A percentile compares a stretch with the other conserved stretches of the same genome.
Conservation (phyloP, 2,888 invertebrate genomes). For the Xanthia icteritia region DNA sequence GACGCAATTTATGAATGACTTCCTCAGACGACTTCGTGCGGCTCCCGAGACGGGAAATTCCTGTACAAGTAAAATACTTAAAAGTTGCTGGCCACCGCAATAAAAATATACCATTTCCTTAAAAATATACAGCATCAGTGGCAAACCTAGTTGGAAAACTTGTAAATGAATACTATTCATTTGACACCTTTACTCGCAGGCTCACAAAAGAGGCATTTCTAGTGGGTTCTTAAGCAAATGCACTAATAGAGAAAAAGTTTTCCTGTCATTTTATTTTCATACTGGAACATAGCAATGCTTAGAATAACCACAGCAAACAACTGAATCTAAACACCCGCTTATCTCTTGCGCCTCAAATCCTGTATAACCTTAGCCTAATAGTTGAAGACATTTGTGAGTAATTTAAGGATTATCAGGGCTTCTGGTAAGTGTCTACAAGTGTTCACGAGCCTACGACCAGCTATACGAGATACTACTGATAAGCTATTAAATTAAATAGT, state of each 20-base stretch:
- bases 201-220: background rate
- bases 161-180: no score
- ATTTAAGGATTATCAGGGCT: slow-evolving; percentile 40
- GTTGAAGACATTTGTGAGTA: slow-evolving; percentile 33
- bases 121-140: background rate
- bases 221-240: background rate
- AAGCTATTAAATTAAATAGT: background rate
- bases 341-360: slow-evolving; percentile 13
- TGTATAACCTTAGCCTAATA: slow-evolving; percentile 6
- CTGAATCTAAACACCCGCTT: slow-evolving; percentile 1
- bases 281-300: background rate
- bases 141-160: background rate
- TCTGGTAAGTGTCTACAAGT: slow-evolving; percentile 15
- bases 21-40: background rate
- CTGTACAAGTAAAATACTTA: background rate
- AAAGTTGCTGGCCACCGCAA: background rate
- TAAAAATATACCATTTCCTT: background rate
- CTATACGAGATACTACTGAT: background rate
- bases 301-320: no score
- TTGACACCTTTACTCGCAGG: background rate
- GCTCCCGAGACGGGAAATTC: slow-evolving; percentile 3
- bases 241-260: background rate
- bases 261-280: background rate
- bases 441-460: slow-evolving; percentile 11
- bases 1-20: slow-evolving; percentile 38